Percentiles rank a stretch among this genome's conserved stretches.
Conservation (phyloP, 2,888 invertebrate species). For the Orchestes rusci region DNA sequence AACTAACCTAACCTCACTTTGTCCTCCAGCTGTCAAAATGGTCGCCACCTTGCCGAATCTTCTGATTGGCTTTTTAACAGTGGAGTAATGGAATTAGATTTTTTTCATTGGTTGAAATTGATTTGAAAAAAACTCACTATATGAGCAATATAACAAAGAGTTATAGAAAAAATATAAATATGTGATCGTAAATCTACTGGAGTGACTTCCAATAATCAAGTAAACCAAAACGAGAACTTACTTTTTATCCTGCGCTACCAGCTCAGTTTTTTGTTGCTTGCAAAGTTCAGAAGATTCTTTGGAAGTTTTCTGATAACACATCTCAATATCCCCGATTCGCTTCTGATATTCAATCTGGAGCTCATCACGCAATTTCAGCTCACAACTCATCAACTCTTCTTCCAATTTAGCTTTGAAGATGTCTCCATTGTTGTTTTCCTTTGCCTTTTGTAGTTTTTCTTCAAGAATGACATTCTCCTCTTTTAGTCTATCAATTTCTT, state of each 20-base stretch:
- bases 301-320: slow-evolving; percentile 30
- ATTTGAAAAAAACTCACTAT: too few species aligned
- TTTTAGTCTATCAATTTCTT: slow-evolving; percentile 24
- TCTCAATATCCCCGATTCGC: slow-evolving; percentile 33
- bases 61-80: too few species aligned
- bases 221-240: too few species aligned
- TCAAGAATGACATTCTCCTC: slow-evolving; percentile 23
- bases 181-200: too few species aligned
- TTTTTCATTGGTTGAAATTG: too few species aligned
- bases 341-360: slow-evolving; percentile 32
- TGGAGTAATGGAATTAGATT: too few species aligned
- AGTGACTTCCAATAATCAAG: too few species aligned
- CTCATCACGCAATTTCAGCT: slow-evolving; percentile 32
- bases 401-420: slow-evolving; percentile 21
- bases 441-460: slow-evolving; percentile 21
- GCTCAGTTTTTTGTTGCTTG: slow-evolving; percentile 29
- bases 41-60: too few species aligned
- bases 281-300: slow-evolving; percentile 26
- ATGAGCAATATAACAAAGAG: too few species aligned
- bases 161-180: too few species aligned
- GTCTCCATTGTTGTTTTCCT: not conserved
- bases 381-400: slow-evolving; percentile 30
- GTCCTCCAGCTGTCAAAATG: too few species aligned
- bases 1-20: too few species aligned
- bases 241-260: slow-evolving; percentile 31